Evolutionary conservation across 2,113 vertebrate genomes (phyloP), one percentile per base, ranked within the genome.

Genomic region (Spermophilus dauricus): DNA sequence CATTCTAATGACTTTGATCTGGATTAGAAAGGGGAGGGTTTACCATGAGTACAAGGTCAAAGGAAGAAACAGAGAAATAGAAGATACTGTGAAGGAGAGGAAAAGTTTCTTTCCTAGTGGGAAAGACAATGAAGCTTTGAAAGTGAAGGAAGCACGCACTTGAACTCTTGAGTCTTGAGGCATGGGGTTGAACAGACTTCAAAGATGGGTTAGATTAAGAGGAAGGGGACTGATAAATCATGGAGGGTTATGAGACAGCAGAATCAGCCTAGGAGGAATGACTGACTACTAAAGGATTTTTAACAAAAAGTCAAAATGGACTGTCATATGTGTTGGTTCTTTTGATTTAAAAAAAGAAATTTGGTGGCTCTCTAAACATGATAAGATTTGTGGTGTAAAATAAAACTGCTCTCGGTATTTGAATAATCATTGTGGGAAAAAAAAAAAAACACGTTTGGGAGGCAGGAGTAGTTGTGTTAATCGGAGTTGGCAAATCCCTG

Each of bases 271-370:
- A 37, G 18, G 45, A 32, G 72, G 90, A 80, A 56, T 51, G 37
- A 18, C 9, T 78, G 12, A 9, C 63, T 42, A 26, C 51, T 67
- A 37, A 72, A 94, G 10, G 20, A 51, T 42, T 8, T 5, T 69
- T 45, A 45, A 0, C 5, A 22, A 89, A 86, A 34, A 63, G 8
- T 63, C 86, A 30, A 28, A 70, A 63, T 72, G 32, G 42, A 30
- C 45, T 58, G 7, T 82, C 67, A 72, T 6, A 67, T n/a, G 4
- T 82, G 28, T 26, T 96, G 51, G 13, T 56, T 86, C 28, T 87
- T 94, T 86, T 72, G 45, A 67, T 67, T 96, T 26, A 96, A 13
- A 65, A 82, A 78, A 63, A 94, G 13, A 61, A 30, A 51, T 37
- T 9, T 12, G 24, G 48, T 65, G 51, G 5, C 53, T 94, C 17